Conservation (phyloP, 2,888 invertebrate genomes). For the Lochmaea capreae region DNA sequence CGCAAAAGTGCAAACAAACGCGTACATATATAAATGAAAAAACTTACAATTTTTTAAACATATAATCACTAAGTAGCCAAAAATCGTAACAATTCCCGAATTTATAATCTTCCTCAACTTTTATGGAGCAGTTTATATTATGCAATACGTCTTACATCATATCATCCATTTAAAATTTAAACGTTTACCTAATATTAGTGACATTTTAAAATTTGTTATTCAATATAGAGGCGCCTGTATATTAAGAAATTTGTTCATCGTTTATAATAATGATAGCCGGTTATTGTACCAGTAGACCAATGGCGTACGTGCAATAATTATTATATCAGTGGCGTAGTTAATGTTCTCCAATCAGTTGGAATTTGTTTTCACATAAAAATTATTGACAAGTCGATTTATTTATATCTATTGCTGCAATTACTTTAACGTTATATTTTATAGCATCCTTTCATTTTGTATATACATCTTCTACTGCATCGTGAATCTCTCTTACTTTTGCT, state of each 20-base stretch:
- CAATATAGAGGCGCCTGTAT: background rate
- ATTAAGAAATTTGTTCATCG: background rate
- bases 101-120: no score
- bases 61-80: no score
- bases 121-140: background rate
- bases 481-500: background rate
- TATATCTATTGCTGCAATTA: background rate
- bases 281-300: no score
- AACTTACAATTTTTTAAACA: no score
- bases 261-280: no score
- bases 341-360: no score
- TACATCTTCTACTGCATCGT: constrained; percentile 1
- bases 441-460: background rate
- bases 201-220: background rate
- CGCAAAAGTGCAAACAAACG: no score
- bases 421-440: background rate
- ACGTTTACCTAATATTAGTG: background rate
- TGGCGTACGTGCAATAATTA: no score
- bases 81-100: no score
- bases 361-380: background rate
- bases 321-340: no score
- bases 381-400: background rate
- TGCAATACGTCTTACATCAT: background rate
- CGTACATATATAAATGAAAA: no score
- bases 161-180: background rate